phyloP scores from a whole-genome alignment of 2,113 vertebrate species.

The Fulmarus glacialis region DNA sequence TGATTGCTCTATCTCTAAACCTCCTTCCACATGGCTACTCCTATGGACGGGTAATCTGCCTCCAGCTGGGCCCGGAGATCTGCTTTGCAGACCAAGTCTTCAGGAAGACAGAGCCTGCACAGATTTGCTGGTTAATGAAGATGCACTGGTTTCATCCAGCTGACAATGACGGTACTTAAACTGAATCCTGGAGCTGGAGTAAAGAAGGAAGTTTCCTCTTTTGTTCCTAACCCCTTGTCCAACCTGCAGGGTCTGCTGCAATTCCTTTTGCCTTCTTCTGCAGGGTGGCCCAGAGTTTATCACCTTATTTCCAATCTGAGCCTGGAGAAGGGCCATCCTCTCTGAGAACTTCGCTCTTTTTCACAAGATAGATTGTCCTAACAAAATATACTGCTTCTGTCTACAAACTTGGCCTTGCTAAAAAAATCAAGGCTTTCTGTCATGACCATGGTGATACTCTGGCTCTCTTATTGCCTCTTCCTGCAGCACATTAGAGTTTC shows the following conservation, averaged over 20 bases:
- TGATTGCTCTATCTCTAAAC: background rate
- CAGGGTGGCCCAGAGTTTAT: background rate
- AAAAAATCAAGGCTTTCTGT: background rate
- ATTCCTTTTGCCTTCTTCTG: background rate
- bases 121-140: background rate
- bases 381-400: background rate
- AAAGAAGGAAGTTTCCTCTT: background rate
- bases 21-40: background rate
- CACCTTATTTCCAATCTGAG: background rate
- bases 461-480: background rate
- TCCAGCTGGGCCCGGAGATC: background rate
- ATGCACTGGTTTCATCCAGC: background rate
- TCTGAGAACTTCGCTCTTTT: background rate
- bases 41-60: background rate
- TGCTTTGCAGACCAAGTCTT: background rate
- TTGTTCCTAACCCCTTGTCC: background rate
- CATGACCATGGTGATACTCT: background rate
- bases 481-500: background rate
- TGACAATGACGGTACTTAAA: background rate
- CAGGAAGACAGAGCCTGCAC: background rate
- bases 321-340: background rate
- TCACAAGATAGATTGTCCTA: background rate
- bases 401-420: background rate
- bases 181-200: background rate
- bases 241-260: rapidly evolving